A percentile compares a stretch with the other conserved stretches of the same genome.
Evolutionary conservation across 2,113 vertebrate species (phyloP).

Genomic region (Rattus rattus): DNA sequence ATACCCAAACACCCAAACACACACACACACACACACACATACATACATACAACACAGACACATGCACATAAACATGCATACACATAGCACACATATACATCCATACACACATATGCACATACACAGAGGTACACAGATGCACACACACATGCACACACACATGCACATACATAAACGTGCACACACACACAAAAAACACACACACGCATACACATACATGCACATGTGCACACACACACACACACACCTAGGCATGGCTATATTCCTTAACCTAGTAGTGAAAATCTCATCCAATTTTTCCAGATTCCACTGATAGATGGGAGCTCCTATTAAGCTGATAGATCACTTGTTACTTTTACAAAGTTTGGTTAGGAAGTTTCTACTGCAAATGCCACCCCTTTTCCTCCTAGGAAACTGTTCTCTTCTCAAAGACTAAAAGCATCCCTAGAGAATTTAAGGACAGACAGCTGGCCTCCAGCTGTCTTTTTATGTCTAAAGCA

Average conservation of each 20-base stretch:
- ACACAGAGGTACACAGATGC: not conserved
- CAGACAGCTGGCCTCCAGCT: slow-evolving; percentile 41
- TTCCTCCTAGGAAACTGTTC: slow-evolving; percentile 45
- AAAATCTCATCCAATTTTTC: slow-evolving; percentile 15
- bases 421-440: slow-evolving; percentile 65
- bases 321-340: slow-evolving; percentile 32
- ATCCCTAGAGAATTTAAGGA: slow-evolving; percentile 39
- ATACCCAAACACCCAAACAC: not conserved
- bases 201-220: not conserved
- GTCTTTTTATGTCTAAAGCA: slow-evolving; percentile 20
- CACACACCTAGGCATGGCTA: not conserved
- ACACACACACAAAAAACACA: not conserved
- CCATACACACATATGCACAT: not conserved
- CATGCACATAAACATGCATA: not conserved
- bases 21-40: not conserved
- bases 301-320: slow-evolving; percentile 36
- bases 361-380: slow-evolving; percentile 47
- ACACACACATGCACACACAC: not conserved
- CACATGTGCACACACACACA: not conserved
- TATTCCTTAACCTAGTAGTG: not conserved
- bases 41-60: not conserved
- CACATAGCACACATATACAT: not conserved
- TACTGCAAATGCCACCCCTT: slow-evolving; percentile 32
- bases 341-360: slow-evolving; percentile 38
- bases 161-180: not conserved